Evolutionary conservation across 2,888 invertebrate genomes (phyloP), one percentile per base, ranked within the genome.

Genomic region (Drosophila multiciliata): DNA sequence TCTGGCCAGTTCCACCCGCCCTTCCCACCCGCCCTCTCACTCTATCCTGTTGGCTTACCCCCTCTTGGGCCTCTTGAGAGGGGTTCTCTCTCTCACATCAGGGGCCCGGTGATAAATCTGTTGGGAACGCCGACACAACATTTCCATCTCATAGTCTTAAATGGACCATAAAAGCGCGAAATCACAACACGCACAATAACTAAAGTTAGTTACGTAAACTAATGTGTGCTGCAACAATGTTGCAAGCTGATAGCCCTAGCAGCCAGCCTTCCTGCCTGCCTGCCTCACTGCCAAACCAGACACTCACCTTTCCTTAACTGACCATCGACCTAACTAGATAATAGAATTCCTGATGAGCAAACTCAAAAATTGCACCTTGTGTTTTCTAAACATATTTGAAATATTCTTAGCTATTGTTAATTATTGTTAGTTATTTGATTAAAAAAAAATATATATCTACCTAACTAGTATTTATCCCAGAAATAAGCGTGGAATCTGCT

Each of bases 161-260:
- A 87, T 87, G 90, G 90, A 89, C 88, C 87, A 87, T 87, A 87
- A 87, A 87, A 78, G 89, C 74, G 81, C 88, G 68, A 85, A 87
- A 84, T 84, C 90, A 57, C 87, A 87, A 87, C 87, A 90, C 83
- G 83, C 78, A 86, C 87, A 90, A 87, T 87, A 87, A 90, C 87
- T 82, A 89, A 89, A 89, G 87, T 90, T 90, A 90, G 90, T 90
- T 89, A 87, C 83, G 87, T 84, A 84, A 87, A 87, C 89, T 87
- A 87, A 87, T 89, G 79, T 72, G 23, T 29, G 29, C 11, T 6
- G 79, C 90, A 87, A 87, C 87, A 87, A 71, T 89, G 86, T 87
- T 87, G 86, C 87, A 32, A 6, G 9, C 26, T 23, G 55, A 26
- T 45, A 23, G 59, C 45, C 62, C 62, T 66, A 38, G 33, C 29